Conservation (phyloP, 2,797 vertebrate genomes). For the Astyanax mexicanus region DNA sequence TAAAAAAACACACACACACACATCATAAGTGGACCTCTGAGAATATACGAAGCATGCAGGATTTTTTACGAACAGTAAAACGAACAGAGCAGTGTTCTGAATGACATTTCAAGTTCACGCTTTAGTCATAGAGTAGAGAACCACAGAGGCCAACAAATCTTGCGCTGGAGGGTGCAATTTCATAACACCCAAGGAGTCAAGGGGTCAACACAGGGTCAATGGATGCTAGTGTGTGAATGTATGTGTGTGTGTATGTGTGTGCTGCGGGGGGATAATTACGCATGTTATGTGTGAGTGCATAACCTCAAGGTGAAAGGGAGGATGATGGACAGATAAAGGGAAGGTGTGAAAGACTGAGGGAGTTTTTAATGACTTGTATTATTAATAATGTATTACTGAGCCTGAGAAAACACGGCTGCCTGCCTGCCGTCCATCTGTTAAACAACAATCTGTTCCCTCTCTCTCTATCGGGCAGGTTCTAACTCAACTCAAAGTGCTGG, state of each 20-base stretch:
- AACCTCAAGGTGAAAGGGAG: slow-evolving; percentile 23
- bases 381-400: slow-evolving; percentile 79
- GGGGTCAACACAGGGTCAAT: neutral
- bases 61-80: too few relatives aligned
- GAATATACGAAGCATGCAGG: too few relatives aligned
- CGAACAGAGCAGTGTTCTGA: neutral
- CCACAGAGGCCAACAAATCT: too few relatives aligned
- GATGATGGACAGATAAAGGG: slow-evolving; percentile 58
- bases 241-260: too few relatives aligned
- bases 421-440: slow-evolving; percentile 58
- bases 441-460: slow-evolving; percentile 47
- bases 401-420: slow-evolving; percentile 65
- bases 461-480: slow-evolving; percentile 27
- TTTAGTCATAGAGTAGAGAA: neutral
- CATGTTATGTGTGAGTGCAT: neutral
- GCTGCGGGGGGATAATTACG: too few relatives aligned
- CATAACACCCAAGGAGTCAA: neutral
- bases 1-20: too few relatives aligned
- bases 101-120: slow-evolving; percentile 35
- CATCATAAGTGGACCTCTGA: too few relatives aligned
- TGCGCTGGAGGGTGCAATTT: neutral
- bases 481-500: slow-evolving; percentile 19
- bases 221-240: neutral
- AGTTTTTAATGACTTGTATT: slow-evolving; percentile 68
- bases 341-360: slow-evolving; percentile 60